Evolutionary conservation across 2,113 vertebrate species (phyloP).

Genomic region (Macquaria australasica): DNA sequence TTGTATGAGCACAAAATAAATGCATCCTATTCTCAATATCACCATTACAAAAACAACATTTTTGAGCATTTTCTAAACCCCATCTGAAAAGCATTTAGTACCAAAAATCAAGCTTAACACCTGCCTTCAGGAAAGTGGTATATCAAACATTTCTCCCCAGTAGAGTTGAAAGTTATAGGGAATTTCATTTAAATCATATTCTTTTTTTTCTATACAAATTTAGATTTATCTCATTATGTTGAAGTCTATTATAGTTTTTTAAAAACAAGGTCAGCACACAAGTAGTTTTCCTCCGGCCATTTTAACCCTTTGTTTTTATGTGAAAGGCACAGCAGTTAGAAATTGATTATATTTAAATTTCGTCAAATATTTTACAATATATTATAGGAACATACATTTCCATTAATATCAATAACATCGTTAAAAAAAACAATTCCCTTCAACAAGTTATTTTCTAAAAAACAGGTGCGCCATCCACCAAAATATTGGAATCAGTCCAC

Average conservation of each 20-base stretch:
- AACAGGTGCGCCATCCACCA: neutral
- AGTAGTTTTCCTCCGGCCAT: neutral
- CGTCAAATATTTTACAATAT: neutral
- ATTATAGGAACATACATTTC: neutral
- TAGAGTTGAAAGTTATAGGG: too few relatives aligned
- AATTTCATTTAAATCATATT: neutral
- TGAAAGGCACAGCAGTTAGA: neutral
- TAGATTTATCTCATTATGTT: neutral
- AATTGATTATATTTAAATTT: neutral
- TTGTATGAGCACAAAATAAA: neutral
- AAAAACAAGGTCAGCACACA: too few relatives aligned
- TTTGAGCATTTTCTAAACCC: neutral
- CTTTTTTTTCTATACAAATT: neutral
- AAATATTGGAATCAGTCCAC: neutral
- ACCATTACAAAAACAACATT: neutral
- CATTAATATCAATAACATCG: too few relatives aligned
- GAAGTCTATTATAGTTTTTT: neutral
- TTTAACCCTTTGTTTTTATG: neutral
- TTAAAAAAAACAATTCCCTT: too few relatives aligned
- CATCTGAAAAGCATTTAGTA: too few relatives aligned
- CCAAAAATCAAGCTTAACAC: too few relatives aligned
- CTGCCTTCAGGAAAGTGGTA: too few relatives aligned
- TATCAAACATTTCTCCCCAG: too few relatives aligned
- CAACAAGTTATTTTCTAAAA: neutral
- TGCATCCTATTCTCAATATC: too few relatives aligned